Evolutionary conservation across 1,140 invertebrate species (phyloP).

Genomic region (Camponotus floridanus): DNA sequence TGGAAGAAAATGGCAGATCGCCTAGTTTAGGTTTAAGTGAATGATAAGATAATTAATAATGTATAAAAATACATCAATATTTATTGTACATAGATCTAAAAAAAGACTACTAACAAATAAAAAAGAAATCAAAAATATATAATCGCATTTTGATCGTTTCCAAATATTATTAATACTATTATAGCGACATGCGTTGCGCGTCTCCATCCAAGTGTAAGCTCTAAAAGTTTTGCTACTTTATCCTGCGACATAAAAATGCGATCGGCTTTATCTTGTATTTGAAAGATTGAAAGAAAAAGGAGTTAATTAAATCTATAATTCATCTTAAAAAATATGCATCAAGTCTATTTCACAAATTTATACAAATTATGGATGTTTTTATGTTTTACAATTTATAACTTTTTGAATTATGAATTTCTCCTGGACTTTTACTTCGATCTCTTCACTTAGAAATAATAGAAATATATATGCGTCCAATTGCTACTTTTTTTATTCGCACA

Average conservation of each 20-base stretch:
- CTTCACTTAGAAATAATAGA: not conserved
- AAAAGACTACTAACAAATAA: conserved; percentile 86
- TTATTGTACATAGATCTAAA: conserved; percentile 87
- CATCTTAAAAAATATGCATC: not conserved
- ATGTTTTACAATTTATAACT: not conserved
- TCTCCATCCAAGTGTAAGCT: not conserved
- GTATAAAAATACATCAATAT: conserved; percentile 86
- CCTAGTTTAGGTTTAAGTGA: conserved; percentile 81
- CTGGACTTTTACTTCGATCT: not conserved
- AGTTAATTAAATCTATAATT: not conserved
- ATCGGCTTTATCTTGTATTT: not conserved
- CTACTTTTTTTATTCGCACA: not conserved
- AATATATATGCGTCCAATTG: not conserved
- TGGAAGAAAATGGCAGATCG: conserved; percentile 72
- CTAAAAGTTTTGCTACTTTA: not conserved
- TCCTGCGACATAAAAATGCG: conserved; percentile 22
- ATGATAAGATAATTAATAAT: conserved; percentile 83
- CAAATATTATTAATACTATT: not conserved
- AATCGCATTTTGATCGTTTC: conserved; percentile 6
- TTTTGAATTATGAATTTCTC: not conserved
- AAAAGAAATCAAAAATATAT: conserved; percentile 82
- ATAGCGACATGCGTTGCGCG: not conserved
- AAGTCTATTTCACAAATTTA: not conserved
- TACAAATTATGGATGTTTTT: not conserved
- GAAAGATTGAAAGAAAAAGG: not conserved